phyloP scores from a whole-genome alignment of 1,140 invertebrate species.

The Solen grandis region DNA sequence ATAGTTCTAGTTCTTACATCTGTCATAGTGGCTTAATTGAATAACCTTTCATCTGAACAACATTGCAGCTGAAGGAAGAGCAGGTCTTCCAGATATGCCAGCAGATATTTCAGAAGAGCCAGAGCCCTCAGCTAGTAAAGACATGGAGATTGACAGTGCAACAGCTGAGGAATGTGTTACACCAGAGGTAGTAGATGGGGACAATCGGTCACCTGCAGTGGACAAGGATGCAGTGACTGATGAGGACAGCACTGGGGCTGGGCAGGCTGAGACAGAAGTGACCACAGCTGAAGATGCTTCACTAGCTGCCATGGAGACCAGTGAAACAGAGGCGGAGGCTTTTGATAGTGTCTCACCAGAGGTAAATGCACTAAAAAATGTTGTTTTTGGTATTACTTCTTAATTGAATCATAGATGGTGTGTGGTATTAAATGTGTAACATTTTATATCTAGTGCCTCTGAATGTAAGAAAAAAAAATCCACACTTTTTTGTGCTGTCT shows the following conservation, averaged over 20 bases:
- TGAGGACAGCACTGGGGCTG: background rate
- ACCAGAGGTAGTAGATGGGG: background rate
- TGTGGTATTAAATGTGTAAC: no score
- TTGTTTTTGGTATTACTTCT: background rate
- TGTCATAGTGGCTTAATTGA: background rate
- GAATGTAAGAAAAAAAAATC: no score
- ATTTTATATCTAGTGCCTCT: no score
- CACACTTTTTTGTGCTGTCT: no score
- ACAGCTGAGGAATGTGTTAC: background rate
- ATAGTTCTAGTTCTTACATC: background rate
- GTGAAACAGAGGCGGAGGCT: background rate
- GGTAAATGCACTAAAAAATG: background rate
- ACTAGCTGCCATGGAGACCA: slow-evolving; percentile 10
- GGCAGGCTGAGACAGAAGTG: background rate
- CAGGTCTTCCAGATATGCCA: background rate
- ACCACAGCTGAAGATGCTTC: slow-evolving; percentile 3
- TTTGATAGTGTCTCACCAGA: background rate
- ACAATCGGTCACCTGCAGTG: background rate
- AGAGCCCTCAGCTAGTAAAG: background rate
- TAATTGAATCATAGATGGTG: background rate
- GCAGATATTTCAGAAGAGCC: background rate
- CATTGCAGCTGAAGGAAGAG: background rate
- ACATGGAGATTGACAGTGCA: background rate
- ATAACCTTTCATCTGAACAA: slow-evolving; percentile 5
- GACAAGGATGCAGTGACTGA: background rate